A percentile compares a stretch with the other conserved stretches of the same genome.
phyloP scores from a whole-genome alignment of 2,113 vertebrate species.

The Coptodon rendalli region DNA sequence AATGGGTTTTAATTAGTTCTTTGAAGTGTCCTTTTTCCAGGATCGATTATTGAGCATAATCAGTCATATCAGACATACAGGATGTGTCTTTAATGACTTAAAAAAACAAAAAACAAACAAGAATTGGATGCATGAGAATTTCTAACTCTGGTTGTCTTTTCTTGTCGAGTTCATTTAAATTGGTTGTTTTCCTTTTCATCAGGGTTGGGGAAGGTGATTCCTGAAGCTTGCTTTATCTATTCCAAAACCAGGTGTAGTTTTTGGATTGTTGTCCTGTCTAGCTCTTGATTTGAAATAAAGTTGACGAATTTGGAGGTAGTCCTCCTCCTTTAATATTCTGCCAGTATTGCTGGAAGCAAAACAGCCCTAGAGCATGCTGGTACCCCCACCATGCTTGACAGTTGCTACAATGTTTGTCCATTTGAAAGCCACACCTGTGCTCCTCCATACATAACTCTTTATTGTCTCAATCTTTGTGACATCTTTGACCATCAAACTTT shows the following conservation, averaged over 20 bases:
- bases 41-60: neutral
- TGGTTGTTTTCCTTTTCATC: neutral
- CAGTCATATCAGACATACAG: neutral
- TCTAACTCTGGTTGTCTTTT: neutral
- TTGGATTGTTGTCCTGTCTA: neutral
- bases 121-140: neutral
- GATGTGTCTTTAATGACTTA: neutral
- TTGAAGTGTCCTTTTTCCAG: neutral
- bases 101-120: fast-evolving
- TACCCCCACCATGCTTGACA: neutral
- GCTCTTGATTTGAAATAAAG: neutral
- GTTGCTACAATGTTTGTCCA: neutral
- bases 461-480: neutral
- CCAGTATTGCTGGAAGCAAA: neutral
- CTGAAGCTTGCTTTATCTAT: neutral
- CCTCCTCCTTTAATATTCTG: neutral
- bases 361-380: neutral
- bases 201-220: neutral
- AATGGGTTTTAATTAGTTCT: neutral
- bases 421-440: neutral
- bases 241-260: neutral
- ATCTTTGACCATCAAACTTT: neutral
- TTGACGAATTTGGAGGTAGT: neutral
- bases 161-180: no score
- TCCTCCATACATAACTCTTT: neutral